Percentiles rank a stretch among this genome's conserved stretches.
Conservation (phyloP, 2,888 invertebrate species). For the Apamea anceps region DNA sequence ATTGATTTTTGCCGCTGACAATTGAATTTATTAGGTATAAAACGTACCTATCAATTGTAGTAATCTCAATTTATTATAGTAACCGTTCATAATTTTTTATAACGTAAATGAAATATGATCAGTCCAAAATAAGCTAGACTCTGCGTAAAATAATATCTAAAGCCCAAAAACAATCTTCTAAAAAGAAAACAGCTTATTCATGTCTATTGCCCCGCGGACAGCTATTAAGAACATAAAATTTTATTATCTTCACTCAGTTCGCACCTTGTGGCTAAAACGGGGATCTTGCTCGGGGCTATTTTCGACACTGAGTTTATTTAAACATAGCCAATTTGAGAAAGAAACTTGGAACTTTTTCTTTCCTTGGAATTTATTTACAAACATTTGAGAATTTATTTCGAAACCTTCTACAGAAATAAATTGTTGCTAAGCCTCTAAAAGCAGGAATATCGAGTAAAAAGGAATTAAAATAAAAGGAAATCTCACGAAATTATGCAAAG, state of each 20-base stretch:
- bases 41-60: too few relatives aligned
- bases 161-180: neutral
- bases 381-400: neutral
- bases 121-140: neutral
- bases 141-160: neutral
- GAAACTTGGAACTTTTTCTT: neutral
- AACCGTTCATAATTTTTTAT: neutral
- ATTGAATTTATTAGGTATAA: neutral
- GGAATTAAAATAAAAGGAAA: conserved; percentile 14
- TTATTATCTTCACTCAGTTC: conserved; percentile 41
- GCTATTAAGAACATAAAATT: conserved; percentile 44
- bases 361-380: neutral
- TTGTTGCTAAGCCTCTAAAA: neutral
- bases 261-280: conserved; percentile 20
- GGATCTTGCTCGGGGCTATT: conserved; percentile 19
- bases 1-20: neutral
- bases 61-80: neutral
- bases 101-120: neutral
- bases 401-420: neutral
- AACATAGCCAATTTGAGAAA: conserved; percentile 28
- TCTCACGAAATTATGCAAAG: conserved; percentile 13
- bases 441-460: neutral
- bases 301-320: conserved; percentile 22
- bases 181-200: conserved; percentile 21
- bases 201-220: conserved; percentile 36